Conservation (phyloP, 2,113 vertebrate species). For the Pardalotus punctatus region DNA sequence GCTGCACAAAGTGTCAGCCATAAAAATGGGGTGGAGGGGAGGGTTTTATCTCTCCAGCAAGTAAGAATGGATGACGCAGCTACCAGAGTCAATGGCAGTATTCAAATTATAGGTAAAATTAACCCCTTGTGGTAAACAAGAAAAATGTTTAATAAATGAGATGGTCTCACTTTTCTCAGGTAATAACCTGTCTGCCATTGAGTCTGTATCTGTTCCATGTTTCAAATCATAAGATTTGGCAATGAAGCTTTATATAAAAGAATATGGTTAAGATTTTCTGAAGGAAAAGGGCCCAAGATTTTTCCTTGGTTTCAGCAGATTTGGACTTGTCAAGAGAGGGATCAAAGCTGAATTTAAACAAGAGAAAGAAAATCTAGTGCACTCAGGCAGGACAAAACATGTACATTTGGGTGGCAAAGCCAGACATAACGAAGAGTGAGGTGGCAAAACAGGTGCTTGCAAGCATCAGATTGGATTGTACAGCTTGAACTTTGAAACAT, state of each 20-base stretch:
- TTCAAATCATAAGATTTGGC: not conserved
- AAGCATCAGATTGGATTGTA: not conserved
- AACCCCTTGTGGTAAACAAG: not conserved
- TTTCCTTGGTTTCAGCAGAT: not conserved
- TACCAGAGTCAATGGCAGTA: not conserved
- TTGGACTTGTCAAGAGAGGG: not conserved
- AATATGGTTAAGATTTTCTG: not conserved
- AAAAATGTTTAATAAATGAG: not conserved
- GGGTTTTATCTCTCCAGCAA: not conserved
- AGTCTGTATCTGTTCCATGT: not conserved
- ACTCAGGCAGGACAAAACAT: not conserved
- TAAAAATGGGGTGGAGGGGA: not conserved
- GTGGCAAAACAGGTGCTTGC: not conserved
- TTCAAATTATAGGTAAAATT: slow-evolving; percentile 30
- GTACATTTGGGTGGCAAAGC: not conserved
- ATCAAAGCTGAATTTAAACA: not conserved
- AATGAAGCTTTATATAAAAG: not conserved
- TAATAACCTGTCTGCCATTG: not conserved
- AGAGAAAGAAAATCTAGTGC: not conserved
- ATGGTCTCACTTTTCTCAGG: not conserved
- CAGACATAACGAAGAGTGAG: not conserved
- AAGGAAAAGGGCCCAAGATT: not conserved
- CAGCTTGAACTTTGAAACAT: not conserved
- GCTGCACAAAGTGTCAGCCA: slow-evolving; percentile 29
- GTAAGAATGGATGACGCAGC: not conserved